Percentiles rank a stretch among this genome's conserved stretches.
phyloP scores from a whole-genome alignment of 2,888 invertebrate genomes.

The Sphinx pinastri region DNA sequence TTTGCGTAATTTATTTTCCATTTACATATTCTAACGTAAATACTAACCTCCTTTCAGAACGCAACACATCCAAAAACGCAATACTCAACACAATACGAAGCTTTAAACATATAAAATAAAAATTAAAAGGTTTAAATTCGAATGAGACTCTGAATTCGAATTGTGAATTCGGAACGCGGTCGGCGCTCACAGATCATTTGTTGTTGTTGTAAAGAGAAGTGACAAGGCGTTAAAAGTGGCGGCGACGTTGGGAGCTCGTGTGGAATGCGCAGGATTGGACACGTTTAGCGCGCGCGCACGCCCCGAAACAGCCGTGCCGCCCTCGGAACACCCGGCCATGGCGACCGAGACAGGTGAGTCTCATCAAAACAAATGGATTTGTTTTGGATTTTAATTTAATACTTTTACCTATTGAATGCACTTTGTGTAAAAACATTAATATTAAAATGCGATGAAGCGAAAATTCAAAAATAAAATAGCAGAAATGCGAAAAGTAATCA shows the following conservation, averaged over 20 bases:
- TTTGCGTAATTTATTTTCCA: slow-evolving; percentile 28
- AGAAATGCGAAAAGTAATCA: not conserved
- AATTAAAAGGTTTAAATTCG: slow-evolving; percentile 31
- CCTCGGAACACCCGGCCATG: slow-evolving; percentile 80
- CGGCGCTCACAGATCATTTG: slow-evolving; percentile 41
- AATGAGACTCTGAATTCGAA: slow-evolving; percentile 36
- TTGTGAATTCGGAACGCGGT: slow-evolving; percentile 35
- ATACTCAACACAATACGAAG: slow-evolving; percentile 47
- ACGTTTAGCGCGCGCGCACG: slow-evolving; percentile 77
- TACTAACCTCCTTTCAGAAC: slow-evolving; percentile 50
- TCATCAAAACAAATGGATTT: slow-evolving; percentile 11
- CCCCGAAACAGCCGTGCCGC: slow-evolving; percentile 78
- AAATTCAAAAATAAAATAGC: not conserved
- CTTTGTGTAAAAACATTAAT: no score
- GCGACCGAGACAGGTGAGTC: slow-evolving; percentile 81
- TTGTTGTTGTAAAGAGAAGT: slow-evolving; percentile 48
- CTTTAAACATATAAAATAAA: slow-evolving; percentile 49
- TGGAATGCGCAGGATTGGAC: slow-evolving; percentile 81
- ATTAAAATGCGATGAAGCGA: not conserved
- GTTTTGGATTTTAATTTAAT: not conserved
- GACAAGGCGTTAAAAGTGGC: slow-evolving; percentile 72
- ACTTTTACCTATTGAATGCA: no score
- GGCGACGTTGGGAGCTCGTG: slow-evolving; percentile 70
- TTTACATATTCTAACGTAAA: slow-evolving; percentile 38
- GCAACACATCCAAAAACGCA: slow-evolving; percentile 44